Conservation (phyloP, 2,113 vertebrate genomes). For the Perca schrenkii region DNA sequence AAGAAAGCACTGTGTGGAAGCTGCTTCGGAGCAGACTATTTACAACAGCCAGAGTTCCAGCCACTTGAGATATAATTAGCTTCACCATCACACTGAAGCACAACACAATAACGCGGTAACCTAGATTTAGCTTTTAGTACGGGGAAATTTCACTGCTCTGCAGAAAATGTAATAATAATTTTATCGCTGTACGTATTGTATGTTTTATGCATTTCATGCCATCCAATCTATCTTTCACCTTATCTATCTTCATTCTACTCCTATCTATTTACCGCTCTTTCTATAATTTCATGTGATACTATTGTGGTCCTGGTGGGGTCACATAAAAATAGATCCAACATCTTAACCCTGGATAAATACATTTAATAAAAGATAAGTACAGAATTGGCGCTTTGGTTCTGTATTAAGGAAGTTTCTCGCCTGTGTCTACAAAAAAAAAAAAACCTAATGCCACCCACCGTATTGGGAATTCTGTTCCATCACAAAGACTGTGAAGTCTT, state of each 20-base stretch:
- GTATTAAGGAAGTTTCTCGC: neutral
- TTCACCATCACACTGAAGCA: slow-evolving; percentile 28
- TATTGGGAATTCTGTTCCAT: slow-evolving; percentile 59
- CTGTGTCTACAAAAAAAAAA: slow-evolving; percentile 5
- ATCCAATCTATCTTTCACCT: neutral
- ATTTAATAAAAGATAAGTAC: slow-evolving; percentile 11
- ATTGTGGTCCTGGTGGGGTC: neutral
- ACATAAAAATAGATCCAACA: neutral
- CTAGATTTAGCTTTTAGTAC: slow-evolving; percentile 35
- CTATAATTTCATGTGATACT: neutral
- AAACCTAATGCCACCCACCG: slow-evolving; percentile 45
- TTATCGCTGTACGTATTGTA: neutral
- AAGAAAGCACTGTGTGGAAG: slow-evolving; percentile 44
- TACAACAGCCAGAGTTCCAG: slow-evolving; percentile 53
- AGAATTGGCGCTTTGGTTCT: neutral
- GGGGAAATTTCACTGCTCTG: slow-evolving; percentile 12
- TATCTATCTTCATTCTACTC: neutral
- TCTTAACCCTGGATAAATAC: slow-evolving; percentile 3
- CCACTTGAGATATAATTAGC: slow-evolving; percentile 67
- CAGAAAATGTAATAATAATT: slow-evolving; percentile 7
- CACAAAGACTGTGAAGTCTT: slow-evolving; percentile 62
- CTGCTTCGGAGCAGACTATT: slow-evolving; percentile 39
- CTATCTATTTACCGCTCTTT: neutral
- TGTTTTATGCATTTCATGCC: neutral
- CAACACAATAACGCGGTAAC: slow-evolving; percentile 53